Evolutionary conservation across 2,888 invertebrate genomes (phyloP), one percentile per base, ranked within the genome.

Genomic region (Andrena minutula): DNA sequence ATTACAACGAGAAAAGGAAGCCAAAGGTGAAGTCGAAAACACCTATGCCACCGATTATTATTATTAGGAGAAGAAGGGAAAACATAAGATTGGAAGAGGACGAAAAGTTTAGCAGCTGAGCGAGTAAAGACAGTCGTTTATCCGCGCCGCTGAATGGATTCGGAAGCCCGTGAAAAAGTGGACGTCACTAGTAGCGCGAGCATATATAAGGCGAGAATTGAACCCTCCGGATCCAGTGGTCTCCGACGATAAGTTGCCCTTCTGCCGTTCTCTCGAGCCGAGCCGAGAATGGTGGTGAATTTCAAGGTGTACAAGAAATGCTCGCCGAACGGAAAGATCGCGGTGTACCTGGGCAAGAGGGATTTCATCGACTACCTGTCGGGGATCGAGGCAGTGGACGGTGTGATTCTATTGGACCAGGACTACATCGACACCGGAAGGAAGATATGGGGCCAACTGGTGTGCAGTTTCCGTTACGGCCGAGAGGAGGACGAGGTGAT

Each of bases 401-500:
- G 99, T 58, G 97, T 99, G 66, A 95, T 99, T 47, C 95, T 98
- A 30, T 94, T 99, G 85, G 98, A 98, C 92, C 96, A 97, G 86
- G 98, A 98, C 88, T 99, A 99, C 94, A 94, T 97, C 84, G 96
- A 97, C 89, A 97, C 97, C 83, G 89, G 89, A 0, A 96, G 98
- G 32, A 97, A 97, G 94, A 96, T 99, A 78, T 99, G 97, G 94
- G 98, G 98, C 10, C 99, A 99, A 94, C 95, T 98, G 79, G 95
- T 98, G 71, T 98, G 98, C 95, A 97, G 97, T 86, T 98, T 98
- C 94, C 97, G 98, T 28, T 99, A 99, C 94, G 99, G 98, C 0
- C 96, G 98, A 68, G 98, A 98, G 94, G 97, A 98, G 91, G 98
- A 98, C 92, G 98, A 98, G 95, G 97, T 98, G 82, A 98, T 99